These are phyloP conservation scores for Coranthus polyacanthus DNA, from an alignment of 2,797 vertebrate genomes.

Conservation along the genomic window DNA sequence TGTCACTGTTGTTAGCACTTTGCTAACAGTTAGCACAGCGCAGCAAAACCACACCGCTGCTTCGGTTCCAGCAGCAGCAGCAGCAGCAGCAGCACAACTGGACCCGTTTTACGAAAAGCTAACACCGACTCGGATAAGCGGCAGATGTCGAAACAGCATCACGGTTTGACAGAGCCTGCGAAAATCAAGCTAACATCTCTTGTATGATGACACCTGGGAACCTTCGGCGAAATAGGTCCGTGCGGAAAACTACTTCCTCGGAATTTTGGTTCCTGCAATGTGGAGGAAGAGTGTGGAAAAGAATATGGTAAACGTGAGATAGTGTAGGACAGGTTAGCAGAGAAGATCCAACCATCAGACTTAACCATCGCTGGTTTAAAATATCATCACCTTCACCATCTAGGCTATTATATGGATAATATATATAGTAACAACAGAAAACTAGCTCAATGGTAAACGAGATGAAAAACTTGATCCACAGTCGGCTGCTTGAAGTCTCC, in stretches of 20 bases:
- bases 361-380: no score
- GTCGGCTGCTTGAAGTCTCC: no score
- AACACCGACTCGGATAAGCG: not conserved
- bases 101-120: not conserved
- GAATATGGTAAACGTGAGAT: not conserved
- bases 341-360: no score
- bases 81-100: not conserved
- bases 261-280: constrained; percentile 63
- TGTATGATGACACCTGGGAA: constrained; percentile 69
- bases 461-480: no score
- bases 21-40: constrained; percentile 51
- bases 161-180: not conserved
- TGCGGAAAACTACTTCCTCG: constrained; percentile 44
- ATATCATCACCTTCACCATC: no score
- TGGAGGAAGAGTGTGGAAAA: not conserved
- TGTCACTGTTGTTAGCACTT: constrained; percentile 72
- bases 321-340: not conserved
- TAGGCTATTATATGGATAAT: no score
- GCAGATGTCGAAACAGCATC: not conserved
- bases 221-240: constrained; percentile 65
- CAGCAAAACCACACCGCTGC: not conserved
- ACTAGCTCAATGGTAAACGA: no score
- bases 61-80: not conserved
- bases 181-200: constrained; percentile 39
- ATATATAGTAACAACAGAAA: no score